Percentiles rank a stretch among this genome's conserved stretches.
phyloP scores from a whole-genome alignment of 2,113 vertebrate genomes.

The Phalacrocorax brasilianus region DNA sequence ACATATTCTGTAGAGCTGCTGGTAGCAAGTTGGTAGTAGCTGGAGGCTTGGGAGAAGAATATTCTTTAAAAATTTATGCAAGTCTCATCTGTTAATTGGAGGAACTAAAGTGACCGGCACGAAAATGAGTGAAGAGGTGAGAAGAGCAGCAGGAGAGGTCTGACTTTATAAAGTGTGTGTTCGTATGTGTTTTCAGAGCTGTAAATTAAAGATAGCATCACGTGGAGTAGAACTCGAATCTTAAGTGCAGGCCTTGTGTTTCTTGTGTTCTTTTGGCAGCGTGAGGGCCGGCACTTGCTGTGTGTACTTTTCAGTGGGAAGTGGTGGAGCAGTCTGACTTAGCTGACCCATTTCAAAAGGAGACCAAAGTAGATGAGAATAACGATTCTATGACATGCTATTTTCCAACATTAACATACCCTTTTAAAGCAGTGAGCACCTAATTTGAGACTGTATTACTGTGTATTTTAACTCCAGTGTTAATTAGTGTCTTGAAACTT shows the following conservation, averaged over 20 bases:
- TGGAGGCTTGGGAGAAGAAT: not conserved
- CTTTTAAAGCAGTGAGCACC: not conserved
- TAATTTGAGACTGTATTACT: not conserved
- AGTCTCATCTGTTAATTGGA: not conserved
- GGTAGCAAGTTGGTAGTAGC: constrained; percentile 11
- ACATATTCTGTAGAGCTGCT: not conserved
- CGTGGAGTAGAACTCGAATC: not conserved
- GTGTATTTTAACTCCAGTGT: not conserved
- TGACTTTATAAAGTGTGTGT: not conserved
- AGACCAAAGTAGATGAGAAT: not conserved
- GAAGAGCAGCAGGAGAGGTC: not conserved
- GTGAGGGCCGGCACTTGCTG: not conserved
- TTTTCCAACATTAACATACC: not conserved
- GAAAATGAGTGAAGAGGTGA: not conserved
- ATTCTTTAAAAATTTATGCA: not conserved
- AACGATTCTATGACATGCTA: not conserved
- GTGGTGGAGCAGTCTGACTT: not conserved
- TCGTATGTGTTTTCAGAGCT: constrained; percentile 23
- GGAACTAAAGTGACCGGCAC: not conserved
- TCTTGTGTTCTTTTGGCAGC: not conserved
- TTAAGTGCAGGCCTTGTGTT: not conserved
- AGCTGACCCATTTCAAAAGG: not conserved
- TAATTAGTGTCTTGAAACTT: not conserved
- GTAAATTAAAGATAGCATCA: constrained; percentile 39
- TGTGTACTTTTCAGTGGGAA: not conserved